These are phyloP conservation scores for Tachina grossa DNA, from an alignment of 2,888 invertebrate genomes.

Conservation along the genomic window DNA sequence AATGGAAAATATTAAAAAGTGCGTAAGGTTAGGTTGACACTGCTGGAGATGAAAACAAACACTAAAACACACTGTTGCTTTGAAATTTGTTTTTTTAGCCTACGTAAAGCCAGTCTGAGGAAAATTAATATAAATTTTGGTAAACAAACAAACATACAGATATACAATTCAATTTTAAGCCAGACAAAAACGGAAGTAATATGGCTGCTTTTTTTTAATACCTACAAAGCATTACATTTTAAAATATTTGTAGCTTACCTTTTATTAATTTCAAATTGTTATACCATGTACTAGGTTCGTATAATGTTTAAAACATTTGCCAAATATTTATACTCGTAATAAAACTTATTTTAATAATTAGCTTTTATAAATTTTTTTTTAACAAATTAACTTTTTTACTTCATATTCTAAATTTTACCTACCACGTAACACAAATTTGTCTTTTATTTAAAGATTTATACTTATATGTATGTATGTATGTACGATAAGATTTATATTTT, in stretches of 20 bases:
- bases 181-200: constrained; percentile 69
- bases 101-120: not conserved
- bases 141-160: not conserved
- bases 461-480: not conserved
- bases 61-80: constrained; percentile 58
- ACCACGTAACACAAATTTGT: not conserved
- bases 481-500: not conserved
- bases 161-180: constrained; percentile 9
- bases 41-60: constrained; percentile 49
- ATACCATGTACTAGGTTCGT: not conserved
- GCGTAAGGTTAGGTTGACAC: constrained; percentile 69
- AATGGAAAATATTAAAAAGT: constrained; percentile 33
- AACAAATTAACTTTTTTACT: not conserved
- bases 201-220: constrained; percentile 52
- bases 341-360: too few species aligned
- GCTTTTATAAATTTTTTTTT: too few species aligned
- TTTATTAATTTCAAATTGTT: not conserved
- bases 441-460: constrained; percentile 26
- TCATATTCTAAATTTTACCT: not conserved
- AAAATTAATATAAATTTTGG: not conserved
- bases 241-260: constrained; percentile 14
- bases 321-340: too few species aligned
- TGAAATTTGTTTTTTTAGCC: not conserved
- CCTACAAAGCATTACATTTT: not conserved
- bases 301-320: too few species aligned